phyloP scores from a whole-genome alignment of 2,888 invertebrate genomes.

The Lysandra coridon region DNA sequence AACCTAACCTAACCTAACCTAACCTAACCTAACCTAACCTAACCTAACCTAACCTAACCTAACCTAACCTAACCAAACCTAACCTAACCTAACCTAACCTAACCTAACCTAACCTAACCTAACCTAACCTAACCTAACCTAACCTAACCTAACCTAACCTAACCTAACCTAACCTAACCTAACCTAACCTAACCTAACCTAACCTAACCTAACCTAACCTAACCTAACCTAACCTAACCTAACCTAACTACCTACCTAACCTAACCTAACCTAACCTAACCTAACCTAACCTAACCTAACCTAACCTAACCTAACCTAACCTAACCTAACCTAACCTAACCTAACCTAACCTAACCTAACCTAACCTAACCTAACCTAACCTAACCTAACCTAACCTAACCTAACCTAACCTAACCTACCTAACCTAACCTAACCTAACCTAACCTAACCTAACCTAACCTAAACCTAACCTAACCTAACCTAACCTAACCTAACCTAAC shows the following conservation, averaged over 20 bases:
- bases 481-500: constrained; percentile 35
- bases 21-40: constrained; percentile 41
- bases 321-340: constrained; percentile 43
- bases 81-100: constrained; percentile 36
- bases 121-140: constrained; percentile 38
- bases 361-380: constrained; percentile 41
- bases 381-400: constrained; percentile 36
- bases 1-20: constrained; percentile 41
- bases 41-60: constrained; percentile 40
- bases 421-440: constrained; percentile 41
- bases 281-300: constrained; percentile 46
- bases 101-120: constrained; percentile 36
- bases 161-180: constrained; percentile 39
- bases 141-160: constrained; percentile 38
- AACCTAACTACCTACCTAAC: constrained; percentile 38
- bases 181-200: constrained; percentile 39
- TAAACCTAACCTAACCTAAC: too few relatives aligned
- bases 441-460: constrained; percentile 42
- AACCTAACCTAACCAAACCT: constrained; percentile 38
- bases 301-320: constrained; percentile 45
- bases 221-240: constrained; percentile 43
- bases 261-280: constrained; percentile 44
- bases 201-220: constrained; percentile 37
- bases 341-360: constrained; percentile 38
- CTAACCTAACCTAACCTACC: too few relatives aligned